Conservation (phyloP, 1,140 invertebrate species). For the Helicorthomorpha holstii region DNA sequence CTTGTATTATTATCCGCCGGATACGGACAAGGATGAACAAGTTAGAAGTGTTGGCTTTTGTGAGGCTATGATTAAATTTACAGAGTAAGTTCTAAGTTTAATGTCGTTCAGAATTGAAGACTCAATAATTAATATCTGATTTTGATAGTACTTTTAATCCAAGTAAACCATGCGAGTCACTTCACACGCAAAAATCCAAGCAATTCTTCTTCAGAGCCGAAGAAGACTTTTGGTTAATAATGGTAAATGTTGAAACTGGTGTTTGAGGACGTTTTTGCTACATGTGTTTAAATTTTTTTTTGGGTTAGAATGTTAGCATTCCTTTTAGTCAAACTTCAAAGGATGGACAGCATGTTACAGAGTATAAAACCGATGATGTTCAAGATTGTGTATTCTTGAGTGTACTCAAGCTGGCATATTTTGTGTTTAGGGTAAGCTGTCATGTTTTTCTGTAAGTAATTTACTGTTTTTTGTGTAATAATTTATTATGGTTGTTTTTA, state of each 20-base stretch:
- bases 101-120: neutral
- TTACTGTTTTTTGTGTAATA: no score
- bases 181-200: slow-evolving; percentile 74
- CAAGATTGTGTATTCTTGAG: slow-evolving; percentile 56
- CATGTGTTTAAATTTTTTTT: neutral
- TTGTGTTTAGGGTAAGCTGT: slow-evolving; percentile 42
- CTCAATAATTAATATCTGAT: slow-evolving; percentile 10
- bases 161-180: slow-evolving; percentile 53
- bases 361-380: slow-evolving; percentile 57
- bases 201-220: slow-evolving; percentile 76
- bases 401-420: slow-evolving; percentile 51
- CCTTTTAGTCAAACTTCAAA: slow-evolving; percentile 45
- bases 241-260: slow-evolving; percentile 31
- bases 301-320: slow-evolving; percentile 44
- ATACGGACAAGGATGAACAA: slow-evolving; percentile 57
- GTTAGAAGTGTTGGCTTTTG: slow-evolving; percentile 77
- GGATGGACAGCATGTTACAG: slow-evolving; percentile 43
- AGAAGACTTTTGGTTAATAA: slow-evolving; percentile 70
- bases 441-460: no score
- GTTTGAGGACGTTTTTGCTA: neutral
- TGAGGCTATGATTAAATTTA: slow-evolving; percentile 83
- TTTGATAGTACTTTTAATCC: slow-evolving; percentile 63
- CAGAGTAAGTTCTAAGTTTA: slow-evolving; percentile 43
- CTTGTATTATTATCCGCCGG: slow-evolving; percentile 64
- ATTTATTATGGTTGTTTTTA: no score